phyloP scores from a whole-genome alignment of 2,797 vertebrate species.

The Rousettus madagascariensis region DNA sequence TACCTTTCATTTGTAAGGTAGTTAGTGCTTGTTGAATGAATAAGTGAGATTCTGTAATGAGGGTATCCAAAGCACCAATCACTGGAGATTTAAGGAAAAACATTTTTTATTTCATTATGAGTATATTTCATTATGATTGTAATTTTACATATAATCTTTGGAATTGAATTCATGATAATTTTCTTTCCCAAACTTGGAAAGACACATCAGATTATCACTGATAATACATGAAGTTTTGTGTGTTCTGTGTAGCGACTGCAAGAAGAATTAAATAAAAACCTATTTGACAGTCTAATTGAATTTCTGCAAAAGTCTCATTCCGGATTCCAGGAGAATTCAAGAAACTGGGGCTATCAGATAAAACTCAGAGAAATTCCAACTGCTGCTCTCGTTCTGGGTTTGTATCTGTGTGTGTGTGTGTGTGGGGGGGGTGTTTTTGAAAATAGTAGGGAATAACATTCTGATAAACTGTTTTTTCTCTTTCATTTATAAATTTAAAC shows the following conservation, averaged over 20 bases:
- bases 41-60: constrained; percentile 32
- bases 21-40: constrained; percentile 40
- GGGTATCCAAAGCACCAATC: background rate
- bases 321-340: constrained; percentile 82
- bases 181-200: constrained; percentile 54
- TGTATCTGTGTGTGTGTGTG: background rate
- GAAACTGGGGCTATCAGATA: constrained; percentile 90
- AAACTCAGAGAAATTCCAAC: constrained; percentile 95
- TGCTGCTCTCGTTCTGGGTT: constrained; percentile 95
- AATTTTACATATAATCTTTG: constrained; percentile 16
- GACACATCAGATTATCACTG: background rate
- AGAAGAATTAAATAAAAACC: constrained; percentile 93
- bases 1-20: constrained; percentile 10
- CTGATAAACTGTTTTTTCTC: background rate
- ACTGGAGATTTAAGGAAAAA: background rate
- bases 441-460: constrained; percentile 22
- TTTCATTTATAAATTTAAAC: constrained; percentile 46
- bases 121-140: background rate
- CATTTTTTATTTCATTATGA: background rate
- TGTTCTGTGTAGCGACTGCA: constrained; percentile 88
- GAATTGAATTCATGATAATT: background rate
- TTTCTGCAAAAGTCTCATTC: constrained; percentile 91
- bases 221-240: constrained; percentile 47
- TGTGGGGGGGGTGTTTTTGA: background rate
- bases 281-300: constrained; percentile 90